phyloP scores from a whole-genome alignment of 2,113 vertebrate genomes.

The Dipodomys ordii region DNA sequence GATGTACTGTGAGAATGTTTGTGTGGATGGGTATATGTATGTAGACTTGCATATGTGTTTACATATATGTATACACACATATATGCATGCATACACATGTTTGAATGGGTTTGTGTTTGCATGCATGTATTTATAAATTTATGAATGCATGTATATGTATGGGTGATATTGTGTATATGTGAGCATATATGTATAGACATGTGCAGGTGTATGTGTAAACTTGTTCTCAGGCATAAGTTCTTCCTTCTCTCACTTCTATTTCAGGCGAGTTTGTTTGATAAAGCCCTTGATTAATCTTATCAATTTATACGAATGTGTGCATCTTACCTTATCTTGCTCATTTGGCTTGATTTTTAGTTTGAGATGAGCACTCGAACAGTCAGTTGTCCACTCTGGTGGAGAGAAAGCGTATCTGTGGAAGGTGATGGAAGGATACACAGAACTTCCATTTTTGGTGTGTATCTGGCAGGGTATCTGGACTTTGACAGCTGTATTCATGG shows the following conservation, averaged over 20 bases:
- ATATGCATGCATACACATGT: too few species aligned
- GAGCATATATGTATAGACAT: neutral
- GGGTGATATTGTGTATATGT: neutral
- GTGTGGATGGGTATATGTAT: neutral
- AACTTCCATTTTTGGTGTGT: neutral
- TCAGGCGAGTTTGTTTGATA: neutral
- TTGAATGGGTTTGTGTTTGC: too few species aligned
- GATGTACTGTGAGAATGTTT: neutral
- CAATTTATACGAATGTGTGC: neutral
- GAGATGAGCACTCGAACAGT: neutral
- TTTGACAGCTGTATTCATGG: too few species aligned
- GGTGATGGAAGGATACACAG: neutral
- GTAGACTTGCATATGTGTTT: neutral
- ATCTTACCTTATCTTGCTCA: too few species aligned
- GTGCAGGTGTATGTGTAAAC: neutral
- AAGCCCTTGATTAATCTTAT: neutral
- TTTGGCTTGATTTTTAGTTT: neutral
- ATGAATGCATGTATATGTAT: too few species aligned
- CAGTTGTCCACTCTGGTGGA: neutral
- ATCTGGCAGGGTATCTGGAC: neutral
- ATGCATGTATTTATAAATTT: too few species aligned
- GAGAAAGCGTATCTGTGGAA: neutral
- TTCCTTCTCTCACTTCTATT: neutral
- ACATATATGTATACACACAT: too few species aligned
- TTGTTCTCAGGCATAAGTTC: neutral